Evolutionary conservation across 2,888 invertebrate genomes (phyloP).

Genomic region (Acanthosepion pharaonis): DNA sequence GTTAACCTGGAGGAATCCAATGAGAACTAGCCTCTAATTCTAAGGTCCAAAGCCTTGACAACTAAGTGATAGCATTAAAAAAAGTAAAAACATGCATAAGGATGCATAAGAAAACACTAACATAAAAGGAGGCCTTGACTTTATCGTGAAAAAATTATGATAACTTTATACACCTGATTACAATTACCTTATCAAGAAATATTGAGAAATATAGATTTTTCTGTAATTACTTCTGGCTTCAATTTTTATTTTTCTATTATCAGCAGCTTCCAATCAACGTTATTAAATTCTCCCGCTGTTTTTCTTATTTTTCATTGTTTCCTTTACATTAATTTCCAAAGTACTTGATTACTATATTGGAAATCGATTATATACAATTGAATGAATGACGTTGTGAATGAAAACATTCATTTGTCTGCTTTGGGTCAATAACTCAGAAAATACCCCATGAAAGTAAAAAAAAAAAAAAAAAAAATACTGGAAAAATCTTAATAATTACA

Average conservation of each 20-base stretch:
- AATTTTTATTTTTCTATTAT: not conserved
- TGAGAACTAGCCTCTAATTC: not conserved
- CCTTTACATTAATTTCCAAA: not conserved
- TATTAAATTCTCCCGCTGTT: not conserved
- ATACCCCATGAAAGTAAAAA: not conserved
- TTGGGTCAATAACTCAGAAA: not conserved
- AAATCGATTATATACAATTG: not conserved
- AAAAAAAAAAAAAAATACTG: not conserved
- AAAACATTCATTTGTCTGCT: not conserved
- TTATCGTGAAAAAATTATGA: not conserved
- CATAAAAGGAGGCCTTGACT: not conserved
- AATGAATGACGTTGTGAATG: not conserved
- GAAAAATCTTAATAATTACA: not conserved
- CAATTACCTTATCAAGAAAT: not conserved
- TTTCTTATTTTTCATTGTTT: not conserved
- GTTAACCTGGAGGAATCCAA: too few species aligned
- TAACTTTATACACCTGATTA: slow-evolving; percentile 10
- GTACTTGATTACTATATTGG: not conserved
- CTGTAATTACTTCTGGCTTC: not conserved
- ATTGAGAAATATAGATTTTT: not conserved
- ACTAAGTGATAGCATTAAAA: not conserved
- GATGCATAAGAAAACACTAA: not conserved
- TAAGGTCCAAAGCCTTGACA: not conserved
- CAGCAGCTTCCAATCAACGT: not conserved
- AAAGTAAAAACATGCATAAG: not conserved